Percentiles rank a stretch among this genome's conserved stretches.
These are phyloP conservation scores for Champsocephalus esox DNA, from an alignment of 2,797 vertebrate species.

Conservation along the genomic window DNA sequence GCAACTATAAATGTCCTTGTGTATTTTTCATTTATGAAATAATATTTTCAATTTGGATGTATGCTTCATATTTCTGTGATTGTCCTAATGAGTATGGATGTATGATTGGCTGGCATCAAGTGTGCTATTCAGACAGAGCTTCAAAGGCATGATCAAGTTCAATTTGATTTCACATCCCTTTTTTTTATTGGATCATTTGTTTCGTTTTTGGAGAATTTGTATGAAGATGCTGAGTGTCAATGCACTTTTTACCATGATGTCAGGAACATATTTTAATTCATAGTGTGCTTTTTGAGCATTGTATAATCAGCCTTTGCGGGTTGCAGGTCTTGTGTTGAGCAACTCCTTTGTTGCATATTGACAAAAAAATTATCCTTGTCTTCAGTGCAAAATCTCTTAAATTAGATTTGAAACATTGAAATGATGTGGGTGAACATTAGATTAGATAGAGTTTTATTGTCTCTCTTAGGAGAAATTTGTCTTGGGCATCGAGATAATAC, in stretches of 20 bases:
- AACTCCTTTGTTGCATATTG: background rate
- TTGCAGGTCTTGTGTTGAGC: background rate
- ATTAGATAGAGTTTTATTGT: too few relatives aligned
- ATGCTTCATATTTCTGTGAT: background rate
- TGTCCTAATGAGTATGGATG: background rate
- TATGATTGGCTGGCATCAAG: background rate
- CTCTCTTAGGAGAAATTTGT: too few relatives aligned
- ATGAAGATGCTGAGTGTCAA: background rate
- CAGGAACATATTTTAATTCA: background rate
- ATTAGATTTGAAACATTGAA: background rate
- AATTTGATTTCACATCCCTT: background rate
- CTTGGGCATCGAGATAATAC: too few relatives aligned
- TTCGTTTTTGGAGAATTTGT: background rate
- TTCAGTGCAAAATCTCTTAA: background rate
- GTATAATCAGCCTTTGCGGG: background rate
- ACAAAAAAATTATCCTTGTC: too few relatives aligned
- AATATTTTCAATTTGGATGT: background rate
- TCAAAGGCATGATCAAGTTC: background rate
- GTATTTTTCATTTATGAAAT: background rate
- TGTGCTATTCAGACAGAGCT: constrained; percentile 1
- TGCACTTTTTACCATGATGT: background rate
- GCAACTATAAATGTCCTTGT: background rate
- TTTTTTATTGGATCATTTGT: constrained; percentile 1
- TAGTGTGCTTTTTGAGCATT: background rate
- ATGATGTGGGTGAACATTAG: background rate